phyloP scores from a whole-genome alignment of 2,888 invertebrate species.

The Cerastis rubricosa region DNA sequence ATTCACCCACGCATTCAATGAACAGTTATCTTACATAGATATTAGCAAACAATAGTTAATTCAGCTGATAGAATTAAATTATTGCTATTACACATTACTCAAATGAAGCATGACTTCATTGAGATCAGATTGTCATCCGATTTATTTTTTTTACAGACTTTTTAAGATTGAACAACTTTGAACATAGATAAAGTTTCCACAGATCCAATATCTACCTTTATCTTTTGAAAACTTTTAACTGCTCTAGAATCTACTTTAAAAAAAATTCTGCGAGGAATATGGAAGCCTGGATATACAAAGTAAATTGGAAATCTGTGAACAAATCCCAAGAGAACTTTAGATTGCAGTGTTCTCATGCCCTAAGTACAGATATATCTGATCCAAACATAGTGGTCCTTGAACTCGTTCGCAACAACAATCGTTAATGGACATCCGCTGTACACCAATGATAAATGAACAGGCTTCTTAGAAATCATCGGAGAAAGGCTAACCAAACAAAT shows the following conservation, averaged over 20 bases:
- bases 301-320: constrained; percentile 16
- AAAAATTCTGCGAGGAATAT: background rate
- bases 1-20: constrained; percentile 67
- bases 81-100: constrained; percentile 68
- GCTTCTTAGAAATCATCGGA: constrained; percentile 73
- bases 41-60: constrained; percentile 74
- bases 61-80: constrained; percentile 72
- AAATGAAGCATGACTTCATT: constrained; percentile 67
- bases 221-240: constrained; percentile 4
- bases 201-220: background rate
- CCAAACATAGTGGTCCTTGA: constrained; percentile 73
- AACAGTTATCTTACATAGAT: constrained; percentile 63
- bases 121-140: constrained; percentile 33
- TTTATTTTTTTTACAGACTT: constrained; percentile 16
- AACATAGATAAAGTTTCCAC: background rate
- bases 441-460: constrained; percentile 69
- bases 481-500: constrained; percentile 65
- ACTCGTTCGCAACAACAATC: constrained; percentile 78
- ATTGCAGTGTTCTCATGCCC: constrained; percentile 43
- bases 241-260: background rate
- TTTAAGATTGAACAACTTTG: constrained; percentile 14
- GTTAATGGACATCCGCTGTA: constrained; percentile 79
- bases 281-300: constrained; percentile 12
- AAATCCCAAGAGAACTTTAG: constrained; percentile 31
- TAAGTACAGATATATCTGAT: constrained; percentile 65